A percentile compares a stretch with the other conserved stretches of the same genome.
These are phyloP conservation scores for Poecile atricapillus DNA, from an alignment of 2,113 vertebrate genomes.

Conservation along the genomic window DNA sequence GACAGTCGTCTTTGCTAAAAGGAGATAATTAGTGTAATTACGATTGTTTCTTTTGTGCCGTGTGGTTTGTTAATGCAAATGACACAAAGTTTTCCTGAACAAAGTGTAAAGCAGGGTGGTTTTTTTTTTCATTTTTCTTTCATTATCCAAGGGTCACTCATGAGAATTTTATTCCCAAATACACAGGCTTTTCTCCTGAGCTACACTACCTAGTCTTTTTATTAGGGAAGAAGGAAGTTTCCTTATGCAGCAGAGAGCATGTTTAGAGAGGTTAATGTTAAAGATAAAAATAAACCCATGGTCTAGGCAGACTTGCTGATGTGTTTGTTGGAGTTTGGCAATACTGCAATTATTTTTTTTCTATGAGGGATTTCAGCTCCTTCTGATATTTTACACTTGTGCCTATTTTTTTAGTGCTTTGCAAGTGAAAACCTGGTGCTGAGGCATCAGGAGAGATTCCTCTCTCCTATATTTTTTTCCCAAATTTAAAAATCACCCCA, in stretches of 20 bases:
- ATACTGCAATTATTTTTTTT: not conserved
- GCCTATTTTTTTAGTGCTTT: not conserved
- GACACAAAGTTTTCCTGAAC: not conserved
- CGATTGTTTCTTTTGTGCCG: not conserved
- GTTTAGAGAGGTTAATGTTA: not conserved
- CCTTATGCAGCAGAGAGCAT: not conserved
- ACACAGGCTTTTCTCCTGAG: not conserved
- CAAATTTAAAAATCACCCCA: rapidly evolving
- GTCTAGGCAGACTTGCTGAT: not conserved
- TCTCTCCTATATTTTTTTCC: not conserved
- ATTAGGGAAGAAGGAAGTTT: not conserved
- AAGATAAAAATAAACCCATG: not conserved
- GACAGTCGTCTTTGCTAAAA: not conserved
- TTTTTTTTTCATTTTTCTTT: not conserved
- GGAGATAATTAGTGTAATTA: not conserved
- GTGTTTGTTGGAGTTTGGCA: not conserved
- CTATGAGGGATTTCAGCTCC: not conserved
- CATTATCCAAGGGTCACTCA: not conserved
- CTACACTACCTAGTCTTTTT: rapidly evolving
- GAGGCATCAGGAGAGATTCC: not conserved
- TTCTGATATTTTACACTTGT: not conserved
- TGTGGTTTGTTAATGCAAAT: not conserved
- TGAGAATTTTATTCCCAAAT: not conserved
- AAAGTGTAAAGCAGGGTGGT: not conserved
- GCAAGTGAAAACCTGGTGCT: not conserved